Conservation (phyloP, 1,140 invertebrate genomes). For the Tribolium castaneum region DNA sequence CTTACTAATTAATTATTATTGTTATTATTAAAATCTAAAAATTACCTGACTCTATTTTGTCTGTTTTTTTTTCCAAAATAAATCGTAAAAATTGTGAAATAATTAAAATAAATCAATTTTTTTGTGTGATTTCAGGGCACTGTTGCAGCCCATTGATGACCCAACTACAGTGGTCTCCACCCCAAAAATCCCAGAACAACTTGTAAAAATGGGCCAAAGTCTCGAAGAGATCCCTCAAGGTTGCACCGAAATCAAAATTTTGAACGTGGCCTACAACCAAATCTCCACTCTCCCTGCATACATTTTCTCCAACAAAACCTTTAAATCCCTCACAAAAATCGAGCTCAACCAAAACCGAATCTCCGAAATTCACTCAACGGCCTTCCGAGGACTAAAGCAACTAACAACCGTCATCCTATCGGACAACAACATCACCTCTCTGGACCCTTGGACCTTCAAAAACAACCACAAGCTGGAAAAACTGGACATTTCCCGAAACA, state of each 20-base stretch:
- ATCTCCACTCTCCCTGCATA: conserved; percentile 49
- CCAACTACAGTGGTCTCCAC: background rate
- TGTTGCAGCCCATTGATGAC: background rate
- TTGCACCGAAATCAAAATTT: conserved; percentile 24
- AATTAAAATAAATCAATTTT: too few species aligned
- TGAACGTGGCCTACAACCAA: conserved; percentile 59
- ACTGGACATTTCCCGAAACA: conserved; percentile 70
- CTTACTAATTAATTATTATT: too few species aligned
- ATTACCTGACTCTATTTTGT: too few species aligned
- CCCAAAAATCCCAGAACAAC: background rate
- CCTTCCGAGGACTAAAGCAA: conserved; percentile 72
- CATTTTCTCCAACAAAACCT: conserved; percentile 55
- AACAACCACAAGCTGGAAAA: conserved; percentile 67
- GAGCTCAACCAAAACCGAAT: conserved; percentile 58
- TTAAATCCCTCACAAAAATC: conserved; percentile 51
- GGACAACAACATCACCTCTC: conserved; percentile 68
- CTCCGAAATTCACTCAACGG: conserved; percentile 58
- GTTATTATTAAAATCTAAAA: too few species aligned
- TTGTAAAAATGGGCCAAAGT: conserved; percentile 51
- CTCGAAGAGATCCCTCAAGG: conserved; percentile 55
- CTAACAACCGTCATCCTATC: conserved; percentile 76
- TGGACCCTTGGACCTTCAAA: conserved; percentile 71
- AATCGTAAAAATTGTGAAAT: too few species aligned
- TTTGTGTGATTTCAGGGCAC: background rate
- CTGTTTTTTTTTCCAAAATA: too few species aligned